Percentiles rank a stretch among this genome's conserved stretches.
phyloP scores from a whole-genome alignment of 2,888 invertebrate species.

The Eurytoma adleriae region DNA sequence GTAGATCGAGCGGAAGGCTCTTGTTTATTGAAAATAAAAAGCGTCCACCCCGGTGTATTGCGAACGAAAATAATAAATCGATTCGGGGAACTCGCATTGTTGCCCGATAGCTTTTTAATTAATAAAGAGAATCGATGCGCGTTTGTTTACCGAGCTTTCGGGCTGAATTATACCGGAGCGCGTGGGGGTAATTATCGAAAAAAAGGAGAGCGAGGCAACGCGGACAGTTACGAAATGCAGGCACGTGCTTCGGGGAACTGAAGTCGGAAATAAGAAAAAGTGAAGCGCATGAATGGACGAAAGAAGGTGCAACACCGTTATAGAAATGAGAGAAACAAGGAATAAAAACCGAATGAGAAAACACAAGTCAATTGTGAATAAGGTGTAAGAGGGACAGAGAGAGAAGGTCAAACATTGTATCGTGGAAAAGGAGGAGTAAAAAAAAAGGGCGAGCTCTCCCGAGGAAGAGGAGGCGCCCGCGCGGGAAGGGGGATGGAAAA shows the following conservation, averaged over 20 bases:
- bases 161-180: too few species aligned
- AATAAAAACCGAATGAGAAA: slow-evolving; percentile 47
- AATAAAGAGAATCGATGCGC: too few species aligned
- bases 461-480: neutral
- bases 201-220: too few species aligned
- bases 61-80: neutral
- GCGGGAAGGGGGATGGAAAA: neutral
- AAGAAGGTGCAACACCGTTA: slow-evolving; percentile 52
- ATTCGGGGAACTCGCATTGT: too few species aligned
- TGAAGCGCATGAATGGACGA: slow-evolving; percentile 23
- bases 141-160: too few species aligned
- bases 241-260: slow-evolving; percentile 46
- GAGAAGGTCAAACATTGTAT: slow-evolving; percentile 45
- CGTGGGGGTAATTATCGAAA: too few species aligned
- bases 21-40: too few species aligned
- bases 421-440: slow-evolving; percentile 42
- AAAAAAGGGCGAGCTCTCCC: neutral
- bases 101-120: too few species aligned
- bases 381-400: slow-evolving; percentile 21
- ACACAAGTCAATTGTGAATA: slow-evolving; percentile 17
- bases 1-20: too few species aligned
- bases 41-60: neutral
- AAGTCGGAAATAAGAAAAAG: slow-evolving; percentile 29
- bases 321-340: slow-evolving; percentile 50
- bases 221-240: slow-evolving; percentile 33